A percentile compares a stretch with the other conserved stretches of the same genome.
Conservation (phyloP, 2,888 invertebrate species). For the Chalcis sispes region DNA sequence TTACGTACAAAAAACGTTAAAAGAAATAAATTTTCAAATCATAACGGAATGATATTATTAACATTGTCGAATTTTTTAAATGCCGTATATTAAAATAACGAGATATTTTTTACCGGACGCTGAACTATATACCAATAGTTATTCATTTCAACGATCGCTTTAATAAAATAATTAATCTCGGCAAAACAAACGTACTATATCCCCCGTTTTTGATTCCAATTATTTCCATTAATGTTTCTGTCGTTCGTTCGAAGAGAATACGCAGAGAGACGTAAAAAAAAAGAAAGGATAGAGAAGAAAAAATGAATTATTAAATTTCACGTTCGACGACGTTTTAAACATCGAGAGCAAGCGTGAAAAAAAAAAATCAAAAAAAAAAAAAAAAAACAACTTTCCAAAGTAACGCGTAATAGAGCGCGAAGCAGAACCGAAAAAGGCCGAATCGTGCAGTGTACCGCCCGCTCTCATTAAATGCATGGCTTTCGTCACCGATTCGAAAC, state of each 20-base stretch:
- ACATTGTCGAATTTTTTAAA: too few species aligned
- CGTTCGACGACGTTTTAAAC: neutral
- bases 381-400: neutral
- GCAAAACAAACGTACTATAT: neutral
- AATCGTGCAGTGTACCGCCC: neutral
- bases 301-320: neutral
- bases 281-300: neutral
- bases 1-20: neutral
- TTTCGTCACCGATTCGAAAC: neutral
- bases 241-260: neutral
- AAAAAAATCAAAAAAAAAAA: too few species aligned
- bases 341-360: neutral
- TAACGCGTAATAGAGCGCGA: neutral
- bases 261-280: neutral
- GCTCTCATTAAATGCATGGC: slow-evolving; percentile 47
- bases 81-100: too few species aligned
- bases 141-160: slow-evolving; percentile 6
- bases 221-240: too few species aligned
- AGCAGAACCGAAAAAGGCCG: neutral
- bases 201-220: neutral
- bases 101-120: slow-evolving; percentile 19
- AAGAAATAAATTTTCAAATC: too few species aligned
- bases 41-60: too few species aligned
- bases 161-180: slow-evolving; percentile 25
- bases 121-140: slow-evolving; percentile 11